Percentiles rank a stretch among this genome's conserved stretches.
These are phyloP conservation scores for Rhinogobio ventralis DNA, from an alignment of 2,797 vertebrate species.

Conservation along the genomic window DNA sequence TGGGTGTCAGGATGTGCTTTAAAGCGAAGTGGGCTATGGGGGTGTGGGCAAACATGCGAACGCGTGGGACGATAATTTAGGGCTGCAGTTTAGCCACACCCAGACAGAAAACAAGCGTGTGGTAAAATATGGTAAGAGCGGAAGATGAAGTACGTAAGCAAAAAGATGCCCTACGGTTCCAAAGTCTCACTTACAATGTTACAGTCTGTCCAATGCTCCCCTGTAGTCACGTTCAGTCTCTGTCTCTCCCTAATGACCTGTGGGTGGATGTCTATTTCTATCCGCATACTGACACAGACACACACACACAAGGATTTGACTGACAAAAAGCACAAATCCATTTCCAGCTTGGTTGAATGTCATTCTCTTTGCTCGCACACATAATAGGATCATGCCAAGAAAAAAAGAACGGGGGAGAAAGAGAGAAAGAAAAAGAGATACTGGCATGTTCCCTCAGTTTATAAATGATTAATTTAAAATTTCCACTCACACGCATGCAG, in stretches of 20 bases:
- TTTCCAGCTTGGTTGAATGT: constrained; percentile 49
- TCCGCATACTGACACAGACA: constrained; percentile 69
- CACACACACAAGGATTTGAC: constrained; percentile 63
- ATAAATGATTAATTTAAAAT: constrained; percentile 44
- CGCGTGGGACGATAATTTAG: constrained; percentile 8
- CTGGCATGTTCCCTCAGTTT: constrained; percentile 17
- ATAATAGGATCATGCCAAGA: constrained; percentile 32
- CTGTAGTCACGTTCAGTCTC: background rate
- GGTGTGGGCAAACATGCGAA: constrained; percentile 29
- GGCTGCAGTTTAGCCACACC: constrained; percentile 19
- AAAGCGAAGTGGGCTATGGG: constrained; percentile 25
- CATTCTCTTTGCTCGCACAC: constrained; percentile 38
- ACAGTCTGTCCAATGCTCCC: constrained; percentile 10
- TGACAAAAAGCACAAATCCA: constrained; percentile 51
- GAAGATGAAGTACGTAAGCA: constrained; percentile 36
- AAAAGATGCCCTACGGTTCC: constrained; percentile 29
- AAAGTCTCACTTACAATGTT: constrained; percentile 32
- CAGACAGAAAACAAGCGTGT: constrained; percentile 7
- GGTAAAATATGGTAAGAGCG: constrained; percentile 45
- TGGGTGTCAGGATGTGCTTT: constrained; percentile 42
- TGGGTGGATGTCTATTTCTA: constrained; percentile 84
- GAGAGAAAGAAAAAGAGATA: background rate
- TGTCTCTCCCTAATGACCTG: constrained; percentile 75
- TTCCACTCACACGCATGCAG: constrained; percentile 16
- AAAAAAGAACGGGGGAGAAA: constrained; percentile 4